phyloP scores from a whole-genome alignment of 2,113 vertebrate genomes.

The Lethenteron camtschaticum region DNA sequence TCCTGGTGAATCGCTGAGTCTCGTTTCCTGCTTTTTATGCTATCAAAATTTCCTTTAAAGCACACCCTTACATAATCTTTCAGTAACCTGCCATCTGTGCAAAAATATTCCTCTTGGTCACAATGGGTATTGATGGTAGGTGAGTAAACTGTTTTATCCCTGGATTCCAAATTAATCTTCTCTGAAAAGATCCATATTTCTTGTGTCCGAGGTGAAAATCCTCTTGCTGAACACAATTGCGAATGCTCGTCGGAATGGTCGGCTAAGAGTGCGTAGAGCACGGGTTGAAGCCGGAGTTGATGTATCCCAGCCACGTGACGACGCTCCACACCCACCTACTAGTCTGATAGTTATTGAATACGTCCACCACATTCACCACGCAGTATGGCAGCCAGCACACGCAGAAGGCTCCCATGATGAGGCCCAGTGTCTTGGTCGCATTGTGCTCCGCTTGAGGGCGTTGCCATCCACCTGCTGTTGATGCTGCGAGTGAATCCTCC shows the following conservation, averaged over 20 bases:
- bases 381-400: conserved; percentile 42
- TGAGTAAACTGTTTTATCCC: no score
- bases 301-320: conserved; percentile 35
- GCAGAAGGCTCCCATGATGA: conserved; percentile 38
- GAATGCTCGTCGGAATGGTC: conserved; percentile 34
- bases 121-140: no score
- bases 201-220: no score
- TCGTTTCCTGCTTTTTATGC: no score
- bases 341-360: conserved; percentile 29
- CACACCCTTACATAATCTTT: no score
- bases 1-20: no score
- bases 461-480: conserved; percentile 15
- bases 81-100: no score
- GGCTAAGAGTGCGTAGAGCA: conserved; percentile 32
- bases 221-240: conserved; percentile 24
- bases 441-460: conserved; percentile 33
- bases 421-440: conserved; percentile 36
- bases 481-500: conserved; percentile 20
- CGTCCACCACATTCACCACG: conserved; percentile 34
- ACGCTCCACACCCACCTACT: conserved; percentile 28
- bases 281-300: conserved; percentile 39
- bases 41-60: no score
- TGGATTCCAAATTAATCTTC: conserved; percentile 9
- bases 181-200: no score
- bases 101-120: no score